phyloP scores from a whole-genome alignment of 2,113 vertebrate species.

The Protobothrops flavoviridis region DNA sequence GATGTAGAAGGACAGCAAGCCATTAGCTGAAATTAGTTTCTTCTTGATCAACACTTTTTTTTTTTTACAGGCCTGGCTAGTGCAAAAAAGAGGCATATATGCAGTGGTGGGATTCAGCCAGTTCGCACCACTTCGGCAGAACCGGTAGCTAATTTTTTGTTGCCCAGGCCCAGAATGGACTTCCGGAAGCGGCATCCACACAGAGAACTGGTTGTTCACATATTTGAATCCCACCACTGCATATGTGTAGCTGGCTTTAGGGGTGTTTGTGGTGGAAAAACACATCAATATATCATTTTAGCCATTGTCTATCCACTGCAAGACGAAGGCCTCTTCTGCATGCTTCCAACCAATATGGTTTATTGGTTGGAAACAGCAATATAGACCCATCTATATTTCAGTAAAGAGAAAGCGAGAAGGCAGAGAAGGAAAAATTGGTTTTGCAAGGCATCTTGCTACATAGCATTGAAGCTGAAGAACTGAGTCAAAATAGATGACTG shows the following conservation, averaged over 20 bases:
- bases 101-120: too few species aligned
- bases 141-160: too few species aligned
- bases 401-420: neutral
- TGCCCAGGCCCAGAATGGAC: too few species aligned
- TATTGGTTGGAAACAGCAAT: neutral
- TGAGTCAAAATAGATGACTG: neutral
- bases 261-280: neutral
- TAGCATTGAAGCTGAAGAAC: neutral
- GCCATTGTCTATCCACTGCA: neutral
- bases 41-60: neutral
- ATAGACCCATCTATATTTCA: neutral
- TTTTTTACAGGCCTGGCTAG: neutral
- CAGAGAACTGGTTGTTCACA: too few species aligned
- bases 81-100: neutral
- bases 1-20: neutral
- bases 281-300: neutral
- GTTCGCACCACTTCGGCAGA: too few species aligned
- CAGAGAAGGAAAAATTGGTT: neutral
- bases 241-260: neutral
- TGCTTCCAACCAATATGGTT: neutral
- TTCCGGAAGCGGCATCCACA: too few species aligned
- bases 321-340: neutral
- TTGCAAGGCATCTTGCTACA: rapidly evolving
- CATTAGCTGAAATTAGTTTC: neutral
- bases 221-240: too few species aligned